Evolutionary conservation across 2,888 invertebrate species (phyloP).

Genomic region (Arrhopalites spinosus): DNA sequence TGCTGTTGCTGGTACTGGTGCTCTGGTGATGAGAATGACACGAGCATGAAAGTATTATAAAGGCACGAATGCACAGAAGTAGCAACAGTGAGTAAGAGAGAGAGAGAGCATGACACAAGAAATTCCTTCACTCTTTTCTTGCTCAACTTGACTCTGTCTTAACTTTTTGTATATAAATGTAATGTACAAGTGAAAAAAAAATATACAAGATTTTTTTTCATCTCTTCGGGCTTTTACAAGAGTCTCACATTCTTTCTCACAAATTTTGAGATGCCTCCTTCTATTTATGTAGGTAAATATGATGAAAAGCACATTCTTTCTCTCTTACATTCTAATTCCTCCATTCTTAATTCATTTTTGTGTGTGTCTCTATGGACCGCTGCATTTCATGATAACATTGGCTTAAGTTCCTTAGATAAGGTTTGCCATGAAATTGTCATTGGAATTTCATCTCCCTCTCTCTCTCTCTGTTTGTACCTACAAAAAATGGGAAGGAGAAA

Average conservation of each 20-base stretch:
- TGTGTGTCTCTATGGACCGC: neutral
- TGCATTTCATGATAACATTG: neutral
- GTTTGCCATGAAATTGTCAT: neutral
- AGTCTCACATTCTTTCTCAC: neutral
- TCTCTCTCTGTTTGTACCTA: too few species aligned
- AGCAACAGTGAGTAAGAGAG: neutral
- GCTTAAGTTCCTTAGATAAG: neutral
- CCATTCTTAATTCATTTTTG: too few species aligned
- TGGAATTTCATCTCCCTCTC: neutral
- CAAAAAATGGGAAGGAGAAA: neutral
- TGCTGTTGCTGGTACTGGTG: neutral
- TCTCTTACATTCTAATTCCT: too few species aligned
- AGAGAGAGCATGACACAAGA: slow-evolving; percentile 31
- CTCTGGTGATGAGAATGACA: slow-evolving; percentile 15
- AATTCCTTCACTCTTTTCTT: slow-evolving; percentile 7
- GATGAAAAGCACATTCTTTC: too few species aligned
- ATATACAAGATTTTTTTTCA: neutral
- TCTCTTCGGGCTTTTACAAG: neutral
- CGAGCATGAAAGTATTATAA: slow-evolving; percentile 24
- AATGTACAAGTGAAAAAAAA: neutral
- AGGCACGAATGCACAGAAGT: slow-evolving; percentile 13
- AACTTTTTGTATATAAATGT: neutral
- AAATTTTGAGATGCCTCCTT: too few species aligned
- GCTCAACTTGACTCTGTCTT: neutral
- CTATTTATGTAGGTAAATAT: too few species aligned